Evolutionary conservation across 2,113 vertebrate genomes (phyloP).

Genomic region (Zingel zingel): DNA sequence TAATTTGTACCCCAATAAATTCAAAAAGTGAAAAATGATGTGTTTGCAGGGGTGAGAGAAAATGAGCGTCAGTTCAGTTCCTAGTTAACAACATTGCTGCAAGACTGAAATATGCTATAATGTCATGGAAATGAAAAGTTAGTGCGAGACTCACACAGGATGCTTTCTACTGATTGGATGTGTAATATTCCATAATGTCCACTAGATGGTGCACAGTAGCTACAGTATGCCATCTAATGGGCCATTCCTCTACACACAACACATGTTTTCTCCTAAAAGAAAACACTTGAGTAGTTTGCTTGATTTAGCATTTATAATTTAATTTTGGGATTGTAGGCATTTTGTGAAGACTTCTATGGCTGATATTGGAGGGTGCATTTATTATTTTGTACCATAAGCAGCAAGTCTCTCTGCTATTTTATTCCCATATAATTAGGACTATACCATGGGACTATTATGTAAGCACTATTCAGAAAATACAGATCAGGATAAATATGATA

Average conservation of each 20-base stretch:
- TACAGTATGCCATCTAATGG: neutral
- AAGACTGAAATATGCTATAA: neutral
- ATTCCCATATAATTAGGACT: neutral
- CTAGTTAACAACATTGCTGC: neutral
- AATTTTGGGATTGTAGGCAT: neutral
- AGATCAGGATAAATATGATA: neutral
- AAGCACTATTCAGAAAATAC: neutral
- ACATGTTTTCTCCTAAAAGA: neutral
- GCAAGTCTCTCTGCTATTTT: neutral
- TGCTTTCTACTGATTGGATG: neutral
- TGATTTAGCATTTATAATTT: neutral
- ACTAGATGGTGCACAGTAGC: constrained; percentile 16
- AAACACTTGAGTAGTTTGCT: neutral
- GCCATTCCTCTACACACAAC: neutral
- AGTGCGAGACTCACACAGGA: neutral
- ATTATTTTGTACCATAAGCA: neutral
- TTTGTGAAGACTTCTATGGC: neutral
- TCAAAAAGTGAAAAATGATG: constrained; percentile 20
- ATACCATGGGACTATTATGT: neutral
- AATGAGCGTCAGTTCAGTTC: neutral
- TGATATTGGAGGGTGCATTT: neutral
- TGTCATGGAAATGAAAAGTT: neutral
- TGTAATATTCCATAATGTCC: constrained; percentile 8
- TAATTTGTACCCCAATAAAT: constrained; percentile 82
- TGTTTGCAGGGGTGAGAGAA: neutral